phyloP scores from a whole-genome alignment of 2,888 invertebrate species.

The Amblyteles armatorius region DNA sequence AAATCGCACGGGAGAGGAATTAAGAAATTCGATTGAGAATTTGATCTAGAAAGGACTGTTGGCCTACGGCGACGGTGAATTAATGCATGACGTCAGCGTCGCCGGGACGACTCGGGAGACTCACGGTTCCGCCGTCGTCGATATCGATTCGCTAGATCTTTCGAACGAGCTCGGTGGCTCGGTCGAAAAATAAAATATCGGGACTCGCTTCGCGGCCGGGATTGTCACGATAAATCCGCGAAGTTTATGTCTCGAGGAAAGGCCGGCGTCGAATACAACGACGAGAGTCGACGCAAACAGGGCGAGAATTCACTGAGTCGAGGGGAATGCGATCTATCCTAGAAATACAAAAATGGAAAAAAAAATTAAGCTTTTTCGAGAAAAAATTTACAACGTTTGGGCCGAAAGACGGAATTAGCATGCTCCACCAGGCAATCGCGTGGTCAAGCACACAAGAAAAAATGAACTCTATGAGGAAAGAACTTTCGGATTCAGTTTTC shows the following conservation, averaged over 20 bases:
- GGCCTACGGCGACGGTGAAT: conserved; percentile 30
- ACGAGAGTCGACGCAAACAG: not conserved
- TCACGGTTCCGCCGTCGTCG: conserved; percentile 15
- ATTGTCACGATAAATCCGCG: conserved; percentile 11
- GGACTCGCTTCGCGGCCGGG: conserved; percentile 24
- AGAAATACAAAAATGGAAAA: not conserved
- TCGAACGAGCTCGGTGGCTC: conserved; percentile 1
- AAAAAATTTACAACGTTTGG: too few species aligned
- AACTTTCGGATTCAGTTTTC: not conserved
- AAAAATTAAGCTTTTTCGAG: not conserved
- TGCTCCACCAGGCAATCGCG: not conserved
- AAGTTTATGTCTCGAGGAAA: conserved; percentile 8
- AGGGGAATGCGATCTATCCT: too few species aligned
- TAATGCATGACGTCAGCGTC: conserved; percentile 48
- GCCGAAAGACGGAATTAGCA: not conserved
- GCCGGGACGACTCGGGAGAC: conserved; percentile 21
- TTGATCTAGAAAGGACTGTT: conserved; percentile 44
- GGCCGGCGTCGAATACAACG: not conserved
- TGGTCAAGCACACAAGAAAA: not conserved
- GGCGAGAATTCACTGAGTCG: not conserved
- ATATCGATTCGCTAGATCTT: conserved; percentile 37
- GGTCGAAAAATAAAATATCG: not conserved
- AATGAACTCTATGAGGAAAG: not conserved
- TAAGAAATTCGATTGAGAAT: conserved; percentile 16
- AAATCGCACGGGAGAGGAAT: too few species aligned